A percentile compares a stretch with the other conserved stretches of the same genome.
Evolutionary conservation across 1,140 invertebrate species (phyloP).

Genomic region (Gryllus bimaculatus): DNA sequence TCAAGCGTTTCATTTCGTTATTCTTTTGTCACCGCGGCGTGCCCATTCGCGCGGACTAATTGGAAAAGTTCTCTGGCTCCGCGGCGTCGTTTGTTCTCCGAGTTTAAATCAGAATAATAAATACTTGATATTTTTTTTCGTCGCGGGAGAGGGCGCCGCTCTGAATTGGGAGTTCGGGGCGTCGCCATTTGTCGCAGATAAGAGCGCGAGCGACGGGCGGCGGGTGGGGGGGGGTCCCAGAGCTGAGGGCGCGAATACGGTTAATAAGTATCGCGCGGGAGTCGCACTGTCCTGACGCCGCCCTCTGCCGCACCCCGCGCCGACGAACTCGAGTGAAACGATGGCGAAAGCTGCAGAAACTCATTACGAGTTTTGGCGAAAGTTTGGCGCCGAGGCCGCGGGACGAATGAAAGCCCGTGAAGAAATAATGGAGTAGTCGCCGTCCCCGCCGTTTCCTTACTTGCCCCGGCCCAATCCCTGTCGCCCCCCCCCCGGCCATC

Average conservation of each 20-base stretch:
- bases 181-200: background rate
- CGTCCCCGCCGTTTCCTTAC: background rate
- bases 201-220: background rate
- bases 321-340: background rate
- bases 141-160: no score
- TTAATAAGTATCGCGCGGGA: background rate
- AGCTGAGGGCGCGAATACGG: background rate
- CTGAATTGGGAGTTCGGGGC: background rate
- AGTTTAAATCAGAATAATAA: constrained; percentile 2
- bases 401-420: background rate
- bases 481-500: no score
- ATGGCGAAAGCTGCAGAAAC: background rate
- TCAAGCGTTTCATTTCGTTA: background rate
- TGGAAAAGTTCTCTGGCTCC: background rate
- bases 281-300: background rate
- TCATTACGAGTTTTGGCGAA: background rate
- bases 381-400: background rate
- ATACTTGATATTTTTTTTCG: background rate
- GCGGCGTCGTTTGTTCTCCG: background rate
- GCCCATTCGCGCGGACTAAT: background rate
- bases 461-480: no score
- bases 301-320: no score
- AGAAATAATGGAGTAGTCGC: constrained; percentile 4
- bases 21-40: background rate
- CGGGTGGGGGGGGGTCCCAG: no score